Evolutionary conservation across 1,140 invertebrate genomes (phyloP).

Genomic region (Philotrypesis tridentata): DNA sequence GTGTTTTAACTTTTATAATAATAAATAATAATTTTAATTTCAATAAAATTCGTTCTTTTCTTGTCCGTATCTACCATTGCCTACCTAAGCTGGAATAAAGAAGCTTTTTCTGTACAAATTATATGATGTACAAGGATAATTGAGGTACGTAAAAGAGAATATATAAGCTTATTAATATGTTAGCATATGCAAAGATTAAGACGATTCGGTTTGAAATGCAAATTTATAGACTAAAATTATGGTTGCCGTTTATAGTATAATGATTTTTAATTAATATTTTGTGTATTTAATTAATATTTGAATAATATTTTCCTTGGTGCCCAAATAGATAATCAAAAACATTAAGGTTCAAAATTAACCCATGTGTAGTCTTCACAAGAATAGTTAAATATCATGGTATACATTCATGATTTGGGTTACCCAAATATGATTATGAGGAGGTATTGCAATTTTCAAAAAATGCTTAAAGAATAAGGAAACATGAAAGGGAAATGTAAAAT

Average conservation of each 20-base stretch:
- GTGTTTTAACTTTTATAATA: neutral
- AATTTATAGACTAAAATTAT: conserved; percentile 1
- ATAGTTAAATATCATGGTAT: neutral
- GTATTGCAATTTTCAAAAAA: neutral
- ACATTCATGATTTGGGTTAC: neutral
- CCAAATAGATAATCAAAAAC: no score
- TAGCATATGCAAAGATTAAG: conserved; percentile 9
- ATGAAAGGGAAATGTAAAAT: conserved; percentile 28
- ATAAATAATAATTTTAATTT: neutral
- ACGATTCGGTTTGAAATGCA: neutral
- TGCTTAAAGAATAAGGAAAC: conserved; percentile 16
- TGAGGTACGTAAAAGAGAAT: neutral
- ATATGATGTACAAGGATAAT: neutral
- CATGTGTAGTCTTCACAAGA: neutral
- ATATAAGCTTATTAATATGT: neutral
- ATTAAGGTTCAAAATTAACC: no score
- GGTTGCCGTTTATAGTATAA: neutral
- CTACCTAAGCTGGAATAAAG: neutral
- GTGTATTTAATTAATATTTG: conserved; percentile 7
- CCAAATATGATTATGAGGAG: neutral
- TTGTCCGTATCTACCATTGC: neutral
- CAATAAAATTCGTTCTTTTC: neutral
- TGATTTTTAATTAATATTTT: neutral
- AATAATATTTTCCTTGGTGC: neutral
- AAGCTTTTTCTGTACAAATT: neutral